phyloP scores from a whole-genome alignment of 2,888 invertebrate genomes.

The Rhagonycha fulva region DNA sequence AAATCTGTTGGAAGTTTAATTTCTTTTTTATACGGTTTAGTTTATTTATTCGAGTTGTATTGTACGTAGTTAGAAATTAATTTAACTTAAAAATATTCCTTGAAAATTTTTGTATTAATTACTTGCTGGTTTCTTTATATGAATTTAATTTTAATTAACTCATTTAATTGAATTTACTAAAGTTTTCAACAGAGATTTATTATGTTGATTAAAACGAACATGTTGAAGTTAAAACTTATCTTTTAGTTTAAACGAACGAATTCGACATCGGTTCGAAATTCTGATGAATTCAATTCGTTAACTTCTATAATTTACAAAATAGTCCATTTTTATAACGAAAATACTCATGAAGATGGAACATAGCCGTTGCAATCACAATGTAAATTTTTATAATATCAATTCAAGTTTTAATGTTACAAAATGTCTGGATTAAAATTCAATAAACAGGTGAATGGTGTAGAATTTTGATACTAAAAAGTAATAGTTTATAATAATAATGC shows the following conservation, averaged over 20 bases:
- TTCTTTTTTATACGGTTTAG: neutral
- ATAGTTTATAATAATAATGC: neutral
- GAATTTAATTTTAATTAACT: conserved; percentile 1
- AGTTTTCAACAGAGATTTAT: neutral
- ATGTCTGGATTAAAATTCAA: neutral
- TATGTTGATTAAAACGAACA: neutral
- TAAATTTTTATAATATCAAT: neutral
- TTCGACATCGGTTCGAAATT: neutral
- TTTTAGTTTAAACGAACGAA: neutral
- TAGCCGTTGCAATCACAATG: neutral
- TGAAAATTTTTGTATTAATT: neutral
- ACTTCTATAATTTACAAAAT: neutral
- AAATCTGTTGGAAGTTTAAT: neutral
- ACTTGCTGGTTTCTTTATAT: neutral
- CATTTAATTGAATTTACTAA: neutral
- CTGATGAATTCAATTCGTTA: neutral
- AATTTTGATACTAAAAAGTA: neutral
- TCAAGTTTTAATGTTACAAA: neutral
- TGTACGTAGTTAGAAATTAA: neutral
- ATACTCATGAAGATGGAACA: neutral
- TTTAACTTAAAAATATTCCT: neutral
- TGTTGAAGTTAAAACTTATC: conserved; percentile 2
- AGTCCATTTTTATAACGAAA: neutral
- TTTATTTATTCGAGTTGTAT: neutral
- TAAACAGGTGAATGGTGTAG: neutral